These are phyloP conservation scores for Salminus brasiliensis DNA, from an alignment of 2,113 vertebrate genomes.

Conservation along the genomic window DNA sequence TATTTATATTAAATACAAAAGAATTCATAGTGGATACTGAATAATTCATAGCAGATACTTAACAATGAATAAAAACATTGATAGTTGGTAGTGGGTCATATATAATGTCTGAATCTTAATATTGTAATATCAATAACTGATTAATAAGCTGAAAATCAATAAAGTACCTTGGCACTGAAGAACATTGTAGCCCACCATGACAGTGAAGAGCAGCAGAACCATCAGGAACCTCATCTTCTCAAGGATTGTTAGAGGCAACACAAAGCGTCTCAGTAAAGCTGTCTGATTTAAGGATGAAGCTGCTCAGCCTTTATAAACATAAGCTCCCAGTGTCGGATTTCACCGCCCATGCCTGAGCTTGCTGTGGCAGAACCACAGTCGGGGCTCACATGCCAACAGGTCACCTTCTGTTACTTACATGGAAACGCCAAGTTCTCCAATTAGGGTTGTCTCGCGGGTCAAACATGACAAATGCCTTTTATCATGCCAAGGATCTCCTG, in stretches of 20 bases:
- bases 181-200: constrained; percentile 45
- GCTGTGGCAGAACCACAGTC: neutral
- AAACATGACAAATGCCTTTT: constrained; percentile 6
- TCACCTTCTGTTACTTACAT: neutral
- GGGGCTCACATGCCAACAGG: constrained; percentile 4
- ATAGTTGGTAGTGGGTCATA: too few species aligned
- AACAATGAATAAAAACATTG: too few species aligned
- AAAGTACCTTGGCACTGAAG: constrained; percentile 63
- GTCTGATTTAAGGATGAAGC: too few species aligned
- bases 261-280: too few species aligned
- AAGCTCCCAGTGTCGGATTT: constrained; percentile 14
- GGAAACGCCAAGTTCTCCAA: constrained; percentile 11
- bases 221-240: constrained; percentile 56
- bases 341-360: constrained; percentile 31
- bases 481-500: neutral
- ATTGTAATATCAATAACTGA: too few species aligned
- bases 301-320: constrained; percentile 41
- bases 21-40: too few species aligned
- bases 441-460: constrained; percentile 12
- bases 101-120: too few species aligned
- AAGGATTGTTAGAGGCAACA: too few species aligned
- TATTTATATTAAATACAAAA: too few species aligned
- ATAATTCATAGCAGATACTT: too few species aligned
- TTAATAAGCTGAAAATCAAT: neutral
- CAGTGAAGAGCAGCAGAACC: constrained; percentile 38